Percentiles rank a stretch among this genome's conserved stretches.
Evolutionary conservation across 2,888 invertebrate species (phyloP).

Genomic region (Trissonchulus sp.): DNA sequence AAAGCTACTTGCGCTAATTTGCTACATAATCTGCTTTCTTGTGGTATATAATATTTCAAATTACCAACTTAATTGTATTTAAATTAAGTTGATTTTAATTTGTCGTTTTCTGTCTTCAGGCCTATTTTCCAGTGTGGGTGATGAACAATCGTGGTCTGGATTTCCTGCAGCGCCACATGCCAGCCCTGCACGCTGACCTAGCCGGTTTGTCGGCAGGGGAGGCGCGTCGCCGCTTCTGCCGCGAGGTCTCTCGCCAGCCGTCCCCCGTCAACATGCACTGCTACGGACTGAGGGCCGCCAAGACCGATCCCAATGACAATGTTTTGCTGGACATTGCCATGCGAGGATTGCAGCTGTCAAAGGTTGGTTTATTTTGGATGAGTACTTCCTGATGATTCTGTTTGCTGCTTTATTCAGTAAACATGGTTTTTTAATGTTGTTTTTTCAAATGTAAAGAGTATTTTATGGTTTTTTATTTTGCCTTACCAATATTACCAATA

Average conservation of each 20-base stretch:
- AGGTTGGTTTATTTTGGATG: slow-evolving; percentile 53
- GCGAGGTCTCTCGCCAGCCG: slow-evolving; percentile 73
- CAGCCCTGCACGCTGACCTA: slow-evolving; percentile 74
- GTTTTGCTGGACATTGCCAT: slow-evolving; percentile 86
- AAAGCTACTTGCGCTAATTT: too few relatives aligned
- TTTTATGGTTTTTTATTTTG: too few relatives aligned
- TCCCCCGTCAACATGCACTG: slow-evolving; percentile 81
- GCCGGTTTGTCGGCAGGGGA: slow-evolving; percentile 69
- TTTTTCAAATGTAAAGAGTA: too few relatives aligned
- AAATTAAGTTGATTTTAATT: slow-evolving; percentile 38
- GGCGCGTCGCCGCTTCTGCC: slow-evolving; percentile 79
- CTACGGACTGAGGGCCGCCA: slow-evolving; percentile 64
- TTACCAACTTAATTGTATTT: slow-evolving; percentile 26
- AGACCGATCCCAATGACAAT: slow-evolving; percentile 61
- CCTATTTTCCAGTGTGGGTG: slow-evolving; percentile 63
- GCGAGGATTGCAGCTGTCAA: slow-evolving; percentile 79
- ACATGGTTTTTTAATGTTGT: too few relatives aligned
- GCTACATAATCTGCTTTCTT: too few relatives aligned
- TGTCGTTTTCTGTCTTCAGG: too few relatives aligned
- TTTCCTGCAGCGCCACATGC: slow-evolving; percentile 60
- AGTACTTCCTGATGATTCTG: slow-evolving; percentile 5
- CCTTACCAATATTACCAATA: too few relatives aligned
- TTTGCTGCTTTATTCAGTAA: neutral
- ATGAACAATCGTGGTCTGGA: slow-evolving; percentile 58
- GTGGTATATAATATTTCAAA: too few relatives aligned